Conservation (phyloP, 2,888 invertebrate genomes). For the Drosophila pegasa region DNA sequence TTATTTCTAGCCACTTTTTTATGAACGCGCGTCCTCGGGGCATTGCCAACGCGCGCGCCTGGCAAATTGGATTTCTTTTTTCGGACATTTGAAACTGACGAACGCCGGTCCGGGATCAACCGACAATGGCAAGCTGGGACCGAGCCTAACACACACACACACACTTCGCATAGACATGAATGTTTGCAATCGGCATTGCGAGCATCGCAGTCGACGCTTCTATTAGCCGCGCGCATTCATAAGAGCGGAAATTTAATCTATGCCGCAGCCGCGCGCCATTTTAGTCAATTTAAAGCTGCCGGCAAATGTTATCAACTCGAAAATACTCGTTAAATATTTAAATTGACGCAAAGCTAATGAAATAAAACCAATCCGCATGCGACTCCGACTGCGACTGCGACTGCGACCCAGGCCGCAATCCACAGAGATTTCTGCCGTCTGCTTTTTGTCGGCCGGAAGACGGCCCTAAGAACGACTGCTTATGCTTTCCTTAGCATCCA, state of each 20-base stretch:
- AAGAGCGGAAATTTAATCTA: constrained; percentile 76
- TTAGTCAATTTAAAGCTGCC: constrained; percentile 71
- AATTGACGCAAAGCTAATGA: constrained; percentile 76
- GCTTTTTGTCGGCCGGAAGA: constrained; percentile 14
- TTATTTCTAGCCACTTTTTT: constrained; percentile 50
- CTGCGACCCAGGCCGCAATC: constrained; percentile 38
- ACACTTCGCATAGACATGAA: not conserved
- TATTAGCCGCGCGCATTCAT: constrained; percentile 74
- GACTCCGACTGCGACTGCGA: constrained; percentile 33
- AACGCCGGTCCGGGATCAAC: constrained; percentile 39
- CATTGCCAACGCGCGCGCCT: constrained; percentile 64
- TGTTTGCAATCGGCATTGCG: constrained; percentile 12
- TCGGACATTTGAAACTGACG: constrained; percentile 73
- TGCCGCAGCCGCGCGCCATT: constrained; percentile 41
- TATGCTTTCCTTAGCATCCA: constrained; percentile 7
- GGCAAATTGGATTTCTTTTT: constrained; percentile 78
- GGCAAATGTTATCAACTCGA: constrained; percentile 60
- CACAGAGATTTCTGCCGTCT: constrained; percentile 44
- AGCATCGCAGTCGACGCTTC: constrained; percentile 48
- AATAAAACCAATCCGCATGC: constrained; percentile 65
- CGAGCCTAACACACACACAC: constrained; percentile 30
- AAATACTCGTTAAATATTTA: constrained; percentile 74
- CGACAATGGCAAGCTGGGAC: constrained; percentile 37
- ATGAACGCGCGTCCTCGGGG: constrained; percentile 74
- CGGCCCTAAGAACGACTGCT: constrained; percentile 2